These are phyloP conservation scores for Zosterops hypoxanthus DNA, from an alignment of 2,113 vertebrate genomes.

Conservation along the genomic window DNA sequence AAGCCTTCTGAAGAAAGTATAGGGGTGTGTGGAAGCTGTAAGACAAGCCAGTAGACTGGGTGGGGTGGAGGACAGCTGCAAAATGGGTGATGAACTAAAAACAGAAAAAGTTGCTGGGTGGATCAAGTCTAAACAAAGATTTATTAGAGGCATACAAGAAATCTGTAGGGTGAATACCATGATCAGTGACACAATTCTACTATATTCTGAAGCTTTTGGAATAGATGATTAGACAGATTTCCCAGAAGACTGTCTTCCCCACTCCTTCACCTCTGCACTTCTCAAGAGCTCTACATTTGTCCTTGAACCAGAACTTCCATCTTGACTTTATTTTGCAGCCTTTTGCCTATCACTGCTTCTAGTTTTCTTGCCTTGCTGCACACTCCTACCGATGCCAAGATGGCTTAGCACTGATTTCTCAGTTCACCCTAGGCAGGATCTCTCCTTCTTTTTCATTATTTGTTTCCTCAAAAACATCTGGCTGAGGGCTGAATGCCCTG, in stretches of 20 bases:
- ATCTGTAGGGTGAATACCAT: not conserved
- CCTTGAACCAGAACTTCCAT: not conserved
- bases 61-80: not conserved
- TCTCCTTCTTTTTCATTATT: not conserved
- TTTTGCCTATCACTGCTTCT: not conserved
- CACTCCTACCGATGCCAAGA: not conserved
- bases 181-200: not conserved
- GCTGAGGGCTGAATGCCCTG: not conserved
- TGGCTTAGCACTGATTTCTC: not conserved
- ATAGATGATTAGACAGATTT: not conserved
- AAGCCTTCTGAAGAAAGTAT: not conserved
- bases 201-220: not conserved
- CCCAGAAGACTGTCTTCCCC: not conserved
- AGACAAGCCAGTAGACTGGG: not conserved
- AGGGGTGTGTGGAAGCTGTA: not conserved
- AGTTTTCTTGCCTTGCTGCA: not conserved
- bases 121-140: slow-evolving; percentile 14
- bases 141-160: not conserved
- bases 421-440: not conserved
- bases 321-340: not conserved
- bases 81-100: slow-evolving; percentile 19
- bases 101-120: slow-evolving; percentile 5
- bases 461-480: not conserved
- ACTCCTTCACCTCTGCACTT: not conserved
- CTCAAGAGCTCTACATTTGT: not conserved